Evolutionary conservation across 2,888 invertebrate genomes (phyloP), one percentile per base, ranked within the genome.

Genomic region (Mesorhabditis belari): DNA sequence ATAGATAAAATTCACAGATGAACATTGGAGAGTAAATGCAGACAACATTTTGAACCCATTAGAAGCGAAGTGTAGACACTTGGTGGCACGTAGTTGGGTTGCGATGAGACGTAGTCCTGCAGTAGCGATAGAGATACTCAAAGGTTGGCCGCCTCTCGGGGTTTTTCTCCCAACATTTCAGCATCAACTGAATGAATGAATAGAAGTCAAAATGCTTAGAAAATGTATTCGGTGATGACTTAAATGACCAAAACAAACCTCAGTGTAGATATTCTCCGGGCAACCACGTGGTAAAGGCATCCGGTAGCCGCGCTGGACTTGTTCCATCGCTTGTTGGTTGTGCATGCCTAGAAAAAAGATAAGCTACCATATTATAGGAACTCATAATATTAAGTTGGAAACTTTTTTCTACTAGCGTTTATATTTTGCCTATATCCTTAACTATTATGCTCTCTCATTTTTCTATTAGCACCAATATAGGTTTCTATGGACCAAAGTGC

Each of bases 81-180:
- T 12, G 79, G 77, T 23, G 81, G 79, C 49, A 80, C 79, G 84
- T 96, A 96, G 75, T 92, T 93, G 83, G 93, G 90, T 85, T 96
- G 95, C 80, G 93, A 91, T 77, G 92, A 91, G 77, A 94, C 91
- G 82, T 91, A 92, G 85, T 92, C 83, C 95, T 93, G 83, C 93
- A 95, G 83, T 92, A 92, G 81, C 91, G 90, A 70, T 80, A 82
- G 64, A 95, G 87, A 85, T 91, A 94, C 83, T 94, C 94, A 83
- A 98, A 98, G 0, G 96, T 98, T 26, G 96, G 96, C 80, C 96
- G 85, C 81, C 91, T 90, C 79, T 96, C 95, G 0, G 96, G 88
- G 19, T 88, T 88, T 54, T 70, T 70, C 83, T 95, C 92, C 96
- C 96, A 96, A 82, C 92, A 94, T 80, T 91, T 90, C 57, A 93